Base-by-base conservation (phyloP, 2,113 vertebrate species). In the Planiliza haematocheilus region DNA sequence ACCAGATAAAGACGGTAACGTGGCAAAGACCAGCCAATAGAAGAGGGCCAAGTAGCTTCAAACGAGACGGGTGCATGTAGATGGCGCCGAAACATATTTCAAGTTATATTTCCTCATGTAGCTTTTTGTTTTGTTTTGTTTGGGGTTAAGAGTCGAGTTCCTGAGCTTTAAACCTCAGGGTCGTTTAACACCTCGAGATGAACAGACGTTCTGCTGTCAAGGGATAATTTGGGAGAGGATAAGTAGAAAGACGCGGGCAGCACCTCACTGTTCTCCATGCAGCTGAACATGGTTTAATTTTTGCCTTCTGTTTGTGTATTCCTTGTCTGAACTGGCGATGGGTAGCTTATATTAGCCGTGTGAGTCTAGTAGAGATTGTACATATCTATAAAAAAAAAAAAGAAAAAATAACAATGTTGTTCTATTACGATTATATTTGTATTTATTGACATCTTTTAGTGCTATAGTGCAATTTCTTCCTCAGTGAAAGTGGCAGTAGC, bases 401-500 rank as follows among this genome's bases (percentile, higher is more conserved):
- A 30, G 5, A 30, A 30, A 30, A 30, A 3, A 30, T 56, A 59
- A 68, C 77, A 87, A 83, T 65, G 56, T 71, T 70, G 77, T 82
- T 89, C 74, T 84, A 53, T 74, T 81, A 72, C 68, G 34, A 82
- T 81, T 89, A 75, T 84, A 86, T 87, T 90, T 89, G 79, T 87
- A 81, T 88, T 81, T 76, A 78, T 85, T 79, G 84, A 77, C 49
- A 81, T 83, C 24, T 87, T 86, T 79, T 84, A 70, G 82, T 81
- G 87, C 81, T 82, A 68, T 64, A 74, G 83, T 81, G 79, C 71
- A 61, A 61, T 56, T 36, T 20, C 57, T 67, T 67, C 68, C 78
- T 84, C 43, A 51, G 71, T 75, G 42, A 50, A 63, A 75, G 77
- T 51, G 51, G 59, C 75, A 75, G 80, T 77, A 48, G 56, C 81